Conservation (phyloP, 2,797 vertebrate species). For the Phoebastria nigripes region DNA sequence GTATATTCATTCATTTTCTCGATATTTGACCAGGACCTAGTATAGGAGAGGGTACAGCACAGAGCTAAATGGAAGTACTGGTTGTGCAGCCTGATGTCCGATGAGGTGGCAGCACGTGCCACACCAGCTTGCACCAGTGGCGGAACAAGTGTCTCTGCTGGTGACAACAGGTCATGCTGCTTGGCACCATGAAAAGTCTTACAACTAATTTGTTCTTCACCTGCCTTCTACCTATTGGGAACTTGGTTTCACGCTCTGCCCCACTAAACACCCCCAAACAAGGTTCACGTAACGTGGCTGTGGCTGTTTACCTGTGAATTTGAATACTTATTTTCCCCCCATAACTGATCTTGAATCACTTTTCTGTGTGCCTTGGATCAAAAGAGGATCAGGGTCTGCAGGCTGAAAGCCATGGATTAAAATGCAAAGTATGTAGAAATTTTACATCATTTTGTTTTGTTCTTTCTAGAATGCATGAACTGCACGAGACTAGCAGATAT, state of each 20-base stretch:
- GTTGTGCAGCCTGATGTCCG: background rate
- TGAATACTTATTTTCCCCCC: background rate
- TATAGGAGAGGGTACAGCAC: background rate
- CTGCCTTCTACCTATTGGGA: background rate
- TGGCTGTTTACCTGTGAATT: background rate
- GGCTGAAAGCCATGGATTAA: background rate
- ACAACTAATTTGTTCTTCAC: background rate
- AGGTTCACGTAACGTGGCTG: accelerated
- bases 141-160: background rate
- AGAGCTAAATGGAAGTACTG: background rate
- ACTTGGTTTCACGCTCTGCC: background rate
- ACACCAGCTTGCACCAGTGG: background rate
- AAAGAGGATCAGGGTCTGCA: background rate
- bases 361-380: background rate
- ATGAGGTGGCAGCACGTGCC: background rate
- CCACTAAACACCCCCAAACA: background rate
- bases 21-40: accelerated
- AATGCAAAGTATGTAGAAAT: background rate
- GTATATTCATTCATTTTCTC: background rate
- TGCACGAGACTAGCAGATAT: slow-evolving; percentile 77
- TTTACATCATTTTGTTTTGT: background rate
- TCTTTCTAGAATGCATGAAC: slow-evolving; percentile 81
- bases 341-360: background rate
- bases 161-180: background rate
- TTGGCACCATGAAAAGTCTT: background rate